phyloP scores from a whole-genome alignment of 2,113 vertebrate species.

The Isichthys henryi region DNA sequence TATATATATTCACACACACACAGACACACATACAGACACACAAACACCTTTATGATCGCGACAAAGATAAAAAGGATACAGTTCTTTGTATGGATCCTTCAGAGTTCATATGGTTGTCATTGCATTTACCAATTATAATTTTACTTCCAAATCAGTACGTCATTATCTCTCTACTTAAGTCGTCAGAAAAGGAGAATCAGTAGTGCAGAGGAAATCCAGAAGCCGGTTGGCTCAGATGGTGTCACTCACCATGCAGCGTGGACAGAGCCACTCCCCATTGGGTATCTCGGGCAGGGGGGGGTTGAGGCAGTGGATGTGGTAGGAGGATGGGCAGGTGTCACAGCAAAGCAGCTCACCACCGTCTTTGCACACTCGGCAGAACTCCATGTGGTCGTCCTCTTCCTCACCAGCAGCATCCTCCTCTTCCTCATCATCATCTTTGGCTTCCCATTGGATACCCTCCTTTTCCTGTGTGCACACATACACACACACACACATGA shows the following conservation, averaged over 20 bases:
- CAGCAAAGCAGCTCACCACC: conserved; percentile 86
- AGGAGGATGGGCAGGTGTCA: conserved; percentile 85
- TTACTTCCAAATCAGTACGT: background rate
- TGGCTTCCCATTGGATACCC: conserved; percentile 97
- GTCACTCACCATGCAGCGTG: conserved; percentile 87
- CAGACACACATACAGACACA: too few relatives aligned
- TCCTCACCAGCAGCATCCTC: conserved; percentile 80
- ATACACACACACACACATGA: background rate
- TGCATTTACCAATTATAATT: background rate
- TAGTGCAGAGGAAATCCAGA: background rate
- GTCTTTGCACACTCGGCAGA: conserved; percentile 93
- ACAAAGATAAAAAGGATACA: background rate
- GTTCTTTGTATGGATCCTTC: background rate
- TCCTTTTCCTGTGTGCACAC: conserved; percentile 82
- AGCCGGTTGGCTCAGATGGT: background rate
- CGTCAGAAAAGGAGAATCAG: background rate
- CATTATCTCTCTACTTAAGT: background rate
- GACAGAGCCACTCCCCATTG: conserved; percentile 97
- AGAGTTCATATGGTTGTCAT: background rate
- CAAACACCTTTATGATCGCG: background rate
- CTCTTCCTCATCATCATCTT: conserved; percentile 85
- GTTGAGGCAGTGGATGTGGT: conserved; percentile 93
- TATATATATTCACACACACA: too few relatives aligned
- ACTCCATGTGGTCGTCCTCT: conserved; percentile 98
- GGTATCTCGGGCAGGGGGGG: conserved; percentile 93